Conservation (phyloP, 2,888 invertebrate genomes). For the Hemistola chrysoprasaria region DNA sequence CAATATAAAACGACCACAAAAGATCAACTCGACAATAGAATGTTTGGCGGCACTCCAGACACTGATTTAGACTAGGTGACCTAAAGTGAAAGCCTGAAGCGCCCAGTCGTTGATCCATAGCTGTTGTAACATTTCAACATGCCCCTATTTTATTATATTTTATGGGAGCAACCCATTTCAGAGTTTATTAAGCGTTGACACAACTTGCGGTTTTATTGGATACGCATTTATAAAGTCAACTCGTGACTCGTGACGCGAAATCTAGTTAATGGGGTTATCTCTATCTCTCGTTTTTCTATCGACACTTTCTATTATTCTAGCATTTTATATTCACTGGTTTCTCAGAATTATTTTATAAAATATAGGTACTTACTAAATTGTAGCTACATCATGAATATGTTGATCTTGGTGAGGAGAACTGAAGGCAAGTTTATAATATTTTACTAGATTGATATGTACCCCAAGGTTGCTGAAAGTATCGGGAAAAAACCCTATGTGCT, state of each 20-base stretch:
- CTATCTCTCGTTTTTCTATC: constrained; percentile 7
- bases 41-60: constrained; percentile 73
- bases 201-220: constrained; percentile 15
- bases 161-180: constrained; percentile 16
- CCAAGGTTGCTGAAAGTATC: no score
- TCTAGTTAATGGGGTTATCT: constrained; percentile 7
- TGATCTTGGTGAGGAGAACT: no score
- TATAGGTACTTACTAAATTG: not conserved
- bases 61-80: constrained; percentile 66
- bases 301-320: constrained; percentile 11
- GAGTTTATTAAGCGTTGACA: constrained; percentile 26
- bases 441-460: no score
- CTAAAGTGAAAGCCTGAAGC: constrained; percentile 44
- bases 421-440: no score
- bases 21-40: constrained; percentile 66
- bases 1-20: constrained; percentile 62
- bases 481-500: no score
- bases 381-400: not conserved
- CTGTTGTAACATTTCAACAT: constrained; percentile 1
- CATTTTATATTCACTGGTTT: no score
- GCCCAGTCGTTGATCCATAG: constrained; percentile 16
- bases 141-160: constrained; percentile 14
- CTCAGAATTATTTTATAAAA: not conserved
- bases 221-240: constrained; percentile 19
- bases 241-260: constrained; percentile 8